Evolutionary conservation across 2,113 vertebrate genomes (phyloP).

Genomic region (Indicator maculatus): DNA sequence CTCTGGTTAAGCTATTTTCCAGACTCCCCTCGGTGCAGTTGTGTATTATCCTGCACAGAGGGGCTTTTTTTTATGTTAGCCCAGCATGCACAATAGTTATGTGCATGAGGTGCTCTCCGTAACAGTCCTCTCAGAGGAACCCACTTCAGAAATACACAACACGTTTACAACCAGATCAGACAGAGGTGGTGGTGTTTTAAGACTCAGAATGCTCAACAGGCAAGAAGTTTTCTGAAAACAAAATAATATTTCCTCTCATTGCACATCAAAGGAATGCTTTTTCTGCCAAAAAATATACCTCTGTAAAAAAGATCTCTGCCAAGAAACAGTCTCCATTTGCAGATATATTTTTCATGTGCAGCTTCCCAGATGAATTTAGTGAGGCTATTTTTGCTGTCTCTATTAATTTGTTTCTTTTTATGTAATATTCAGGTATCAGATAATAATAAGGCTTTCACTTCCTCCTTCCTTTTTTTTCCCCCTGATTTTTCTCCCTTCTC

Average conservation of each 20-base stretch:
- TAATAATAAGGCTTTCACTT: background rate
- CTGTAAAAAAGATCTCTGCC: background rate
- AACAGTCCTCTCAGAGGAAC: background rate
- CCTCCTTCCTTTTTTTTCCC: background rate
- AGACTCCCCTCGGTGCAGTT: background rate
- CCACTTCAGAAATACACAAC: background rate
- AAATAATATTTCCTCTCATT: background rate
- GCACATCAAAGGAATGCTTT: background rate
- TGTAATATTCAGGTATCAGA: background rate
- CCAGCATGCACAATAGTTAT: background rate
- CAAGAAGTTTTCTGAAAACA: background rate
- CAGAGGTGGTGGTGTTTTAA: background rate
- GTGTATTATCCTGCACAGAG: background rate
- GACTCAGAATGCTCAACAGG: background rate
- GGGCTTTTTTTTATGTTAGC: background rate
- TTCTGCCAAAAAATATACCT: background rate
- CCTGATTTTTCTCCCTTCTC: background rate
- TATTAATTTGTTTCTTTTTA: background rate
- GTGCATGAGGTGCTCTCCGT: background rate
- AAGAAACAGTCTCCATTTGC: background rate
- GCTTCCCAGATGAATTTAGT: background rate
- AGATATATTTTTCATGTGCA: background rate
- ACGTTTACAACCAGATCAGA: background rate
- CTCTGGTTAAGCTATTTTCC: slow-evolving; percentile 31
- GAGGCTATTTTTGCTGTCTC: background rate